A percentile compares a stretch with the other conserved stretches of the same genome.
phyloP scores from a whole-genome alignment of 2,113 vertebrate species.

The Lontra canadensis region DNA sequence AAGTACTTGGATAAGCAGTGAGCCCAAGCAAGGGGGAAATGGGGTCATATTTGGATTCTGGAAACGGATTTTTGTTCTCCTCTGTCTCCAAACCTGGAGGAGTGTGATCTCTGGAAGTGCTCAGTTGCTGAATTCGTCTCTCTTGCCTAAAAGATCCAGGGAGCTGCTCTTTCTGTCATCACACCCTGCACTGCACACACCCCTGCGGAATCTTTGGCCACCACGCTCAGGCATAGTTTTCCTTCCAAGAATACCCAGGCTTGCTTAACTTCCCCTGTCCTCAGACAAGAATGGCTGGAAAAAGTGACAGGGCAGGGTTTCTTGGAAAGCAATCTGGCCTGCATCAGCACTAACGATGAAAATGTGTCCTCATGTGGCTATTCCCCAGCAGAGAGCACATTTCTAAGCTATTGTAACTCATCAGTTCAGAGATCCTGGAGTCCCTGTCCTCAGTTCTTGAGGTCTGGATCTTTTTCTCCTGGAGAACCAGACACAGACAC shows the following conservation, averaged over 20 bases:
- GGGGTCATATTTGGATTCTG: neutral
- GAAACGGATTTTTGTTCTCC: neutral
- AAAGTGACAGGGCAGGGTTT: slow-evolving; percentile 59
- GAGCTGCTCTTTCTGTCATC: neutral
- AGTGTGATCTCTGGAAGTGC: neutral
- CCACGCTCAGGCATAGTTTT: neutral
- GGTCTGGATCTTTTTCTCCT: neutral
- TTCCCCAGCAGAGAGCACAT: slow-evolving; percentile 75
- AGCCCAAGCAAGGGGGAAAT: neutral
- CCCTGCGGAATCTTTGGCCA: neutral
- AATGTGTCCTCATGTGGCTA: slow-evolving; percentile 76
- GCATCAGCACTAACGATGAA: slow-evolving; percentile 81
- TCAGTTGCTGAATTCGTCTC: neutral
- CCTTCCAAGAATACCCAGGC: slow-evolving; percentile 31
- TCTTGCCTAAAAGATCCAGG: neutral
- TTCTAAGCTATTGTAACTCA: slow-evolving; percentile 66
- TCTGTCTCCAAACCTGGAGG: neutral
- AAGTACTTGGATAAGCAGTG: neutral
- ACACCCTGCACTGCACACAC: neutral
- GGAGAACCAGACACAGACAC: neutral
- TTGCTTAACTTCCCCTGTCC: slow-evolving; percentile 39
- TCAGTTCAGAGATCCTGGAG: neutral
- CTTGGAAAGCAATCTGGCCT: slow-evolving; percentile 74
- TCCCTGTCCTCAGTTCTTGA: neutral
- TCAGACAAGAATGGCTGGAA: slow-evolving; percentile 56